phyloP scores from a whole-genome alignment of 1,140 invertebrate species.

The Lepidurus couesii region DNA sequence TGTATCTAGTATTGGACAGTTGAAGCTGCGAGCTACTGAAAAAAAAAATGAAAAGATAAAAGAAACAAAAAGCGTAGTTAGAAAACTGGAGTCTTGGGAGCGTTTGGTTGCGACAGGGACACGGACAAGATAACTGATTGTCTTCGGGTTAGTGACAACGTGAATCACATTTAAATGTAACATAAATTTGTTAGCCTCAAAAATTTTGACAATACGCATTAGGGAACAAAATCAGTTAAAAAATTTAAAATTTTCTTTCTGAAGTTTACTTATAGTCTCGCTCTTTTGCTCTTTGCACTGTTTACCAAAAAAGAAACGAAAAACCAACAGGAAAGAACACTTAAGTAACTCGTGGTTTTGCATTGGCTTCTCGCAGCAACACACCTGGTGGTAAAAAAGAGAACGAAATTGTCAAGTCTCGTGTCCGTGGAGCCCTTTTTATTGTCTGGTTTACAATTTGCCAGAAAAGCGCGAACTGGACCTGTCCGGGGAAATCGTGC shows the following conservation, averaged over 20 bases:
- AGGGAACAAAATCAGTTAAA: not conserved
- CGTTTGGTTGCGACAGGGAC: not conserved
- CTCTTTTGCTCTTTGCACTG: not conserved
- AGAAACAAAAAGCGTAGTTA: not conserved
- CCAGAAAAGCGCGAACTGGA: not conserved
- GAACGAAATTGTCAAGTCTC: not conserved
- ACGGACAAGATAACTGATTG: not conserved
- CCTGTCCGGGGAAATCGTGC: not conserved
- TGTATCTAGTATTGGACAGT: slow-evolving; percentile 16
- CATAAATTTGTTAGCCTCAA: not conserved
- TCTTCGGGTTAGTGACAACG: slow-evolving; percentile 15
- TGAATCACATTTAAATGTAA: not conserved
- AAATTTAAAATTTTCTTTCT: not conserved
- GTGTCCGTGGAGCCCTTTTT: slow-evolving; percentile 13
- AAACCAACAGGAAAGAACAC: not conserved
- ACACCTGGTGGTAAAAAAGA: not conserved
- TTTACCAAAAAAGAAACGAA: not conserved
- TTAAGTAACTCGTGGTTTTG: not conserved
- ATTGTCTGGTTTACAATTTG: not conserved
- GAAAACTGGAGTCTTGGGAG: not conserved
- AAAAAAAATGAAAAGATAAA: not conserved
- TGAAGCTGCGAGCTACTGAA: not conserved
- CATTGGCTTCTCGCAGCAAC: not conserved
- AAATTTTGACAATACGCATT: not conserved
- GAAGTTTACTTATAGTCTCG: not conserved